These are phyloP conservation scores for Griposia aprilina DNA, from an alignment of 2,888 invertebrate genomes.

Conservation along the genomic window DNA sequence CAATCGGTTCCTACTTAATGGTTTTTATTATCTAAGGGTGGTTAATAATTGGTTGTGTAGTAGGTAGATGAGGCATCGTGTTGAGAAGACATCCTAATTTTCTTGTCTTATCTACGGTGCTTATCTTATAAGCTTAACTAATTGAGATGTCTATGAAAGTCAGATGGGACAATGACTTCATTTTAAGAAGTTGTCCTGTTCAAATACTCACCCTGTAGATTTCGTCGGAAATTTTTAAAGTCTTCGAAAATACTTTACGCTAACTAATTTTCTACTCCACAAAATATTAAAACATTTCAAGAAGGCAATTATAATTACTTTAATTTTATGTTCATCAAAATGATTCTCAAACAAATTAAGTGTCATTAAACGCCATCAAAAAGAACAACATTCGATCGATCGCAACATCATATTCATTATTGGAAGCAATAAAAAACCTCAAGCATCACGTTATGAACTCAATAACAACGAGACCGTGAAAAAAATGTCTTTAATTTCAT, in stretches of 20 bases:
- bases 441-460: conserved; percentile 22
- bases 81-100: background rate
- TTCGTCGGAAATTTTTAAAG: background rate
- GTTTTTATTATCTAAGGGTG: conserved; percentile 16
- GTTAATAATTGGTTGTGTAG: conserved; percentile 3
- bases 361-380: conserved; percentile 39
- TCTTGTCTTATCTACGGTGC: conserved; percentile 17
- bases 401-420: conserved; percentile 36
- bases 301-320: conserved; percentile 7
- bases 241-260: background rate
- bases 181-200: background rate
- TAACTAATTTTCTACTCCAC: background rate
- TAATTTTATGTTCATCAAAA: conserved; percentile 33
- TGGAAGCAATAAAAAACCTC: conserved; percentile 27
- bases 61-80: background rate
- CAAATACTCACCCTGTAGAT: background rate
- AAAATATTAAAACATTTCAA: conserved; percentile 18
- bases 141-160: conserved; percentile 33
- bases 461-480: conserved; percentile 47
- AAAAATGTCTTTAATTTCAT: conserved; percentile 54
- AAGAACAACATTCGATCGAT: conserved; percentile 34
- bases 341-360: conserved; percentile 35
- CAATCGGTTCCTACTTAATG: background rate
- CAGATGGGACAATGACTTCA: background rate
- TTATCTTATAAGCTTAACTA: conserved; percentile 34